Evolutionary conservation across 2,888 invertebrate genomes (phyloP), one percentile per base, ranked within the genome.

Genomic region (Strigamia transsilvanica): DNA sequence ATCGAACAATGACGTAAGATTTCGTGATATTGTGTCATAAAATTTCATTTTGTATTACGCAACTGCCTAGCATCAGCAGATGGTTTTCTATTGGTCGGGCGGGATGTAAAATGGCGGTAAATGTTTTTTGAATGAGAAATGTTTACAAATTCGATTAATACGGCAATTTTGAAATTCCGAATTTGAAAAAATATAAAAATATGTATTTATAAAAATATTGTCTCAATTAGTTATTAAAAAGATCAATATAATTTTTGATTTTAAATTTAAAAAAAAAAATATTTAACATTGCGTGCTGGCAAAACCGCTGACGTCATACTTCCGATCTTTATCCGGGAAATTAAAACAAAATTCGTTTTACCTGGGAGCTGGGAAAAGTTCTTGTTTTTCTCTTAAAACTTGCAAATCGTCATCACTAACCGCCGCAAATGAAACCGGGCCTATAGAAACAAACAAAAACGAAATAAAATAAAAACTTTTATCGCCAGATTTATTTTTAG

Each of bases 371-470:
- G 38, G 38, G 10, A 5, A 38, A 2, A 56, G 21, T 9, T 18
- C 9, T 56, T 56, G 56, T n/a, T 73, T 73, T 27, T 73, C 23
- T n/a, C 73, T 73, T 56, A 56, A 56, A 18, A 73, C 32, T 0
- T 73, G 27, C 73, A 73, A 73, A 73, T 73, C 32, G 10, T 32
- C 32, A 12, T 73, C 73, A 15, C 73, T 73, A 27, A 27, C 73
- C 13, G 73, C 12, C 18, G 5, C 21, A 66, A 21, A 73, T 13
- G 73, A 27, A 2, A 32, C 7, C 5, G 10, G 9, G 13, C 32
- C 73, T 73, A 9, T 15, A 32, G 15, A 32, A 18, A 18, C 21
- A 21, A 23, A 23, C 2, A 9, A 2, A 56, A 56, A 12, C 5
- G 15, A 56, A 56, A 56, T 42, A 42, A 42, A 56, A 21, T 2